Conservation (phyloP, 2,797 vertebrate genomes). For the Aythya fuligula region DNA sequence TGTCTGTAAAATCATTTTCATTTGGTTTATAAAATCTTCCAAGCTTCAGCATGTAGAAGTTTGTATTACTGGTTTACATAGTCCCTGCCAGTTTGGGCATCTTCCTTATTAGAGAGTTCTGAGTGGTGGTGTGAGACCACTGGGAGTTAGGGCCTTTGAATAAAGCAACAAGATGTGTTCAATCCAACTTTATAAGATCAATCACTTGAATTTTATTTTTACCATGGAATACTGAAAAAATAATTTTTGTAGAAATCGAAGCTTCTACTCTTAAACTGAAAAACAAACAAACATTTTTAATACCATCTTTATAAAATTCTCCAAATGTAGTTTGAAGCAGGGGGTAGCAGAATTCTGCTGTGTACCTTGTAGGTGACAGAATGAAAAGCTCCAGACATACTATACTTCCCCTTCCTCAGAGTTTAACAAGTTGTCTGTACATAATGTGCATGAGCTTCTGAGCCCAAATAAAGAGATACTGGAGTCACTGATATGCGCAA, state of each 20-base stretch:
- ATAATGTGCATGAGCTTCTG: background rate
- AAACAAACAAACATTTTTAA: background rate
- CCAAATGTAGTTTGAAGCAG: background rate
- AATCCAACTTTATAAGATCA: background rate
- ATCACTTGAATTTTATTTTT: constrained; percentile 7
- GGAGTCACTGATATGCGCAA: background rate
- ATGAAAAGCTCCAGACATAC: background rate
- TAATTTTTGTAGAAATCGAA: background rate
- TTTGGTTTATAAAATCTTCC: background rate
- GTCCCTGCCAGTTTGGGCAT: background rate
- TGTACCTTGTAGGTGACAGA: background rate
- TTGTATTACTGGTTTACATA: background rate
- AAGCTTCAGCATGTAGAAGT: background rate
- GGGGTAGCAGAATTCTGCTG: background rate
- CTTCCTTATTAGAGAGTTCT: background rate
- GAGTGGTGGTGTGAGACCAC: background rate
- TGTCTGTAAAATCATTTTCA: background rate
- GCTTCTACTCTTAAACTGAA: background rate
- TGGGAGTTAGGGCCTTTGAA: background rate
- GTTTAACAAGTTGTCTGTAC: background rate
- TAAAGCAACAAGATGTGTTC: background rate
- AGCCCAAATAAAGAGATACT: background rate
- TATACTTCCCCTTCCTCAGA: background rate
- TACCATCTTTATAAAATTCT: background rate
- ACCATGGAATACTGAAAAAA: background rate